Percentiles rank a stretch among this genome's conserved stretches.
phyloP scores from a whole-genome alignment of 2,888 invertebrate genomes.

The Leptothorax acervorum region DNA sequence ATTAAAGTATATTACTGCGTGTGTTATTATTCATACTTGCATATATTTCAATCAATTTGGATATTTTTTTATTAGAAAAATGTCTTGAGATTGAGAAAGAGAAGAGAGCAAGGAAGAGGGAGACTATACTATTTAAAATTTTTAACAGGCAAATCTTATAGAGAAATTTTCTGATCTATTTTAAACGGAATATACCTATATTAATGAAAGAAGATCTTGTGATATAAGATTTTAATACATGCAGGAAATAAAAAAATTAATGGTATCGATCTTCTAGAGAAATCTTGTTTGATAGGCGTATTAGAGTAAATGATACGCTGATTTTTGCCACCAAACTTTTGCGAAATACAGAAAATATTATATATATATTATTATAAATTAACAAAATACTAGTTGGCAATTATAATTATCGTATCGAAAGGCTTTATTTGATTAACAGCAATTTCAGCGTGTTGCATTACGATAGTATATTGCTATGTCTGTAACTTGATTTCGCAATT shows the following conservation, averaged over 20 bases:
- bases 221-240: not conserved
- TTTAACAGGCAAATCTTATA: no score
- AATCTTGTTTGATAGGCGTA: no score
- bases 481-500: slow-evolving; percentile 28
- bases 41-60: not conserved
- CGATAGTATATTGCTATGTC: not conserved
- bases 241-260: not conserved
- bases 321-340: no score
- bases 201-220: not conserved
- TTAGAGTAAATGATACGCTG: no score
- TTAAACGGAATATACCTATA: not conserved
- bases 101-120: no score
- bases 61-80: not conserved
- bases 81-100: not conserved
- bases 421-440: slow-evolving; percentile 9
- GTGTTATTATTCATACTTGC: not conserved
- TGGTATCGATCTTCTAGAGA: no score
- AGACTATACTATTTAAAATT: no score
- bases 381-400: not conserved
- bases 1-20: not conserved
- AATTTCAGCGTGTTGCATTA: not conserved
- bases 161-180: not conserved
- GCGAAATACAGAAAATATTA: no score
- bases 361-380: not conserved
- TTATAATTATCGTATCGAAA: slow-evolving; percentile 6